These are phyloP conservation scores for Myiozetetes cayanensis DNA, from an alignment of 2,113 vertebrate species.

Conservation along the genomic window DNA sequence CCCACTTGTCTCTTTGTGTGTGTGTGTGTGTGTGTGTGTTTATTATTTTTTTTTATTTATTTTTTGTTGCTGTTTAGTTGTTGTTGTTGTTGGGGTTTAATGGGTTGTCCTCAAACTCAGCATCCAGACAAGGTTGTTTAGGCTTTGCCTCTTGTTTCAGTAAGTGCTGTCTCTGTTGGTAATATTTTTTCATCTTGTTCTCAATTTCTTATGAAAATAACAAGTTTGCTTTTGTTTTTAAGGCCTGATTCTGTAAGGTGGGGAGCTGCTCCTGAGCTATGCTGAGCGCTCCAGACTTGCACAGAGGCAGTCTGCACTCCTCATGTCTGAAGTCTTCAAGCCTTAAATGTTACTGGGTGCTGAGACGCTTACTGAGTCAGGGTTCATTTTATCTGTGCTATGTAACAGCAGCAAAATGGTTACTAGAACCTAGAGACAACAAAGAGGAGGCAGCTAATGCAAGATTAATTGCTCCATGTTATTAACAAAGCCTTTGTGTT, in stretches of 20 bases:
- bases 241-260: background rate
- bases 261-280: background rate
- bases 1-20: background rate
- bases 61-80: background rate
- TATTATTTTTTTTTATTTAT: too few species aligned
- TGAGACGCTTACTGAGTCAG: background rate
- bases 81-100: background rate
- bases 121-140: background rate
- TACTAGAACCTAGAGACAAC: background rate
- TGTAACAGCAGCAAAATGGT: background rate
- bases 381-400: background rate
- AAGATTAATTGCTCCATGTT: background rate
- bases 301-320: rapidly evolving
- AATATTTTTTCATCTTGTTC: background rate
- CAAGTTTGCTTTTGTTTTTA: background rate
- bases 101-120: background rate
- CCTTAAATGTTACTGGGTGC: background rate
- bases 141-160: background rate
- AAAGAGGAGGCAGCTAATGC: background rate
- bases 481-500: background rate
- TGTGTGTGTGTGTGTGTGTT: background rate
- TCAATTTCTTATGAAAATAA: background rate
- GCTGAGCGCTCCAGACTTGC: background rate
- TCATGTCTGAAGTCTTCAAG: background rate
- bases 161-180: background rate